These are phyloP conservation scores for Exephanes ischioxanthus DNA, from an alignment of 2,888 invertebrate species.

Conservation along the genomic window DNA sequence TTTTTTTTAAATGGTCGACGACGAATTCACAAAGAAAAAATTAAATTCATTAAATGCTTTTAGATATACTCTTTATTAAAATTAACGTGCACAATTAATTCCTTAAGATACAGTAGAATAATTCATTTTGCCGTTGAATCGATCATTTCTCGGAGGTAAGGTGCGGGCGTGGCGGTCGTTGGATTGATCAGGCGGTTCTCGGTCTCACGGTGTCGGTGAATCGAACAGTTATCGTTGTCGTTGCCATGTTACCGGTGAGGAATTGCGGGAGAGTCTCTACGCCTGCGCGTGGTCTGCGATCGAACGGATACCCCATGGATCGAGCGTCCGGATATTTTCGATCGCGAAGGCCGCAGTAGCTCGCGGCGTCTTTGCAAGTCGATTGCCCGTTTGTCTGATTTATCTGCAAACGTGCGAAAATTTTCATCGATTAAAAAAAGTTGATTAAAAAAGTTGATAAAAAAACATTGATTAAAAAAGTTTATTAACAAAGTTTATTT, in stretches of 20 bases:
- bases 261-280: constrained; percentile 89
- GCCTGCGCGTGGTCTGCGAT: constrained; percentile 87
- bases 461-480: background rate
- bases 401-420: constrained; percentile 70
- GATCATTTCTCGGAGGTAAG: background rate
- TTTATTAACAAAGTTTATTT: background rate
- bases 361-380: constrained; percentile 90
- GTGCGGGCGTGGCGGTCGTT: background rate
- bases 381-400: constrained; percentile 69
- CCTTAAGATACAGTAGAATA: background rate
- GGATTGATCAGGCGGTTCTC: constrained; percentile 78
- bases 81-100: background rate
- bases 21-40: background rate
- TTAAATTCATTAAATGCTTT: background rate
- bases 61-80: background rate
- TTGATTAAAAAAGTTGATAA: background rate
- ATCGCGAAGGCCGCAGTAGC: constrained; percentile 93
- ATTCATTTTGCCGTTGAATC: background rate
- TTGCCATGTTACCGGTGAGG: constrained; percentile 91
- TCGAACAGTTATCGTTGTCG: constrained; percentile 88
- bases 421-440: constrained; percentile 3
- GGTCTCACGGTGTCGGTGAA: constrained; percentile 87
- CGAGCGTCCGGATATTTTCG: constrained; percentile 92
- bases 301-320: constrained; percentile 95
- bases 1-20: too few relatives aligned